phyloP scores from a whole-genome alignment of 2,888 invertebrate genomes.

The Drosophila heteroneura region DNA sequence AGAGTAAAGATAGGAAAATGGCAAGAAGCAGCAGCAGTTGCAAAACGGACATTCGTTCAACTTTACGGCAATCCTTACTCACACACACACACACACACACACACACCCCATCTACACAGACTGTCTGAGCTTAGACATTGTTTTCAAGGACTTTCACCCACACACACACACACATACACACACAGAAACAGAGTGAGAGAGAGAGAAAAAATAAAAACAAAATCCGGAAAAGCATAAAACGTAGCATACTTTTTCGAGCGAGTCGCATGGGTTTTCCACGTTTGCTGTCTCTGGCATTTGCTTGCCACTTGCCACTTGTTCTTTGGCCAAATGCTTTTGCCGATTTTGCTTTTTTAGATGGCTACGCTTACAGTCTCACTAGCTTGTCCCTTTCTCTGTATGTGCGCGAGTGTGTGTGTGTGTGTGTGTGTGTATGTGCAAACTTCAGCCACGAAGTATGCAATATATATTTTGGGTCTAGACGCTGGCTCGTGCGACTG shows the following conservation, averaged over 20 bases:
- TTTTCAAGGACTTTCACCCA: conserved; percentile 70
- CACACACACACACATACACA: conserved; percentile 55
- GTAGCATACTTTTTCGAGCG: conserved; percentile 74
- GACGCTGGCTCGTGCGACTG: conserved; percentile 58
- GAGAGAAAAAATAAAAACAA: conserved; percentile 39
- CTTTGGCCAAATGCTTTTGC: conserved; percentile 63
- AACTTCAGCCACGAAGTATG: conserved; percentile 75
- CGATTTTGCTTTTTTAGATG: conserved; percentile 55
- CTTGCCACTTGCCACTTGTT: conserved; percentile 64
- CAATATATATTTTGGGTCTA: conserved; percentile 78
- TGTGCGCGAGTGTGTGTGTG: conserved; percentile 1
- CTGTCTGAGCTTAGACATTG: conserved; percentile 66
- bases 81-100: conserved; percentile 4
- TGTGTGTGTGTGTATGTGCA: conserved; percentile 42
- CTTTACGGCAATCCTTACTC: conserved; percentile 48
- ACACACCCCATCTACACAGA: conserved; percentile 7
- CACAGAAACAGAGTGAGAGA: conserved; percentile 5
- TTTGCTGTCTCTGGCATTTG: conserved; percentile 56
- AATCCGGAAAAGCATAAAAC: conserved; percentile 47
- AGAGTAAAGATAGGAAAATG: conserved; percentile 18
- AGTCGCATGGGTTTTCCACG: conserved; percentile 71
- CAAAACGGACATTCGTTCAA: conserved; percentile 66
- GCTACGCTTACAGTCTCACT: conserved; percentile 27
- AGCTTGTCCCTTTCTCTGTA: conserved; percentile 9
- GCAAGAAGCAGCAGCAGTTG: conserved; percentile 15